phyloP scores from a whole-genome alignment of 2,113 vertebrate genomes.

The Ellobius talpinus region DNA sequence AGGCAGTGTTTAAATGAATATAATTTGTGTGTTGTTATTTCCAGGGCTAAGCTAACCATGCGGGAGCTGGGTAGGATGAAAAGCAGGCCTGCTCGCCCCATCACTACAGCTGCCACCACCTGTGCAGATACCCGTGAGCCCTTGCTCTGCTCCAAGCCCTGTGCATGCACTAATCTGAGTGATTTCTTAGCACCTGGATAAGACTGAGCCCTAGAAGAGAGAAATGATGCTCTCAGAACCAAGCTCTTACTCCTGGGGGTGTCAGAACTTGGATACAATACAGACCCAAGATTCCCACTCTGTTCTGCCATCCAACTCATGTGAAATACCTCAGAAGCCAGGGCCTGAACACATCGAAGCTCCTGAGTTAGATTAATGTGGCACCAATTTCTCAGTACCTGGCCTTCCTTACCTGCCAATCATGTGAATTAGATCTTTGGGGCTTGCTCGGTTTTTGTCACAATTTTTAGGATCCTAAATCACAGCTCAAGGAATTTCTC shows the following conservation, averaged over 20 bases:
- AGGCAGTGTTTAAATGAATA: no score
- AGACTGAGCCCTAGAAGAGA: neutral
- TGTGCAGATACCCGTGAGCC: neutral
- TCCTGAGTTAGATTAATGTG: neutral
- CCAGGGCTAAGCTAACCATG: no score
- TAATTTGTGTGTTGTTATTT: no score
- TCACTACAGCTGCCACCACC: no score
- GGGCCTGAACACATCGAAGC: fast-evolving
- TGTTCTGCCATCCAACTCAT: neutral
- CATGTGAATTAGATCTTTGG: neutral
- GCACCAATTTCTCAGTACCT: neutral
- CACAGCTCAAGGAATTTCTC: neutral
- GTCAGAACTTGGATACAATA: neutral
- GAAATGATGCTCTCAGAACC: neutral
- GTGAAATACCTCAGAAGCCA: neutral
- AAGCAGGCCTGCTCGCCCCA: no score
- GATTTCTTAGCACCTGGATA: neutral
- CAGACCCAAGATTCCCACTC: neutral
- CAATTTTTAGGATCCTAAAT: neutral
- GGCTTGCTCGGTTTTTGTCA: no score
- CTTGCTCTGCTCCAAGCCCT: no score
- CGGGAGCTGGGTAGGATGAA: no score
- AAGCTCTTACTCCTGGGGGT: neutral
- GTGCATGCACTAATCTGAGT: fast-evolving
- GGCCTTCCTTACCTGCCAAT: neutral